Base-by-base conservation (phyloP, 2,113 vertebrate species). In the Glaucomys volans region DNA sequence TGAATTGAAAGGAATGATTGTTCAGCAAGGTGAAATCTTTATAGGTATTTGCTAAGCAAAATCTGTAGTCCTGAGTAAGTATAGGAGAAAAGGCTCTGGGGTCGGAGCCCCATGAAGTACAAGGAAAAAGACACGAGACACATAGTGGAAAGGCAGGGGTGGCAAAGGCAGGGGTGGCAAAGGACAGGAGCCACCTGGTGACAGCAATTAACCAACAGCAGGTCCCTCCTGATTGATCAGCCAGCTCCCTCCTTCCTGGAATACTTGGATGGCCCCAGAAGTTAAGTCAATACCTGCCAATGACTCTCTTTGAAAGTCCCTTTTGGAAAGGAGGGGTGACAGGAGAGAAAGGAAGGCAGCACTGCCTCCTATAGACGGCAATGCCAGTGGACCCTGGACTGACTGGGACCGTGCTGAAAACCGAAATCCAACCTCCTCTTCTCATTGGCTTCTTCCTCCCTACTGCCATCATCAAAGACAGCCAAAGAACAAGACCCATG, bases 1-100 rank as follows among this genome's bases (percentile, higher is more conserved):
- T 40, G 24, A 54, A 94, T 30, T 83, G 17, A 84, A 91, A 57
- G 80, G 47, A 4, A 24, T 2, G 14, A 1, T 40, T 37, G 32
- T 76, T 44, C 69, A 87, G 18, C 75, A 74, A 52, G 62, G 93
- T 28, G 1, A 90, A 95, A 80, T 69, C 57, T 35, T 89, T 54
- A 69, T 50, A 57, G 30, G 75, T 84, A 54, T 77, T 57, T 87
- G 35, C 44, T 80, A 85, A 81, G 50, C 66, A 84, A 93, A 94
- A 90, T 71, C 54, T 35, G 47, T 71, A 24, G 54, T 80, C 28
- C 26, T 67, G 40, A 8, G 7, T 88, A 74, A 94, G 28, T 44
- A 22, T 30, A 52, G 54, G 62, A 69, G 42, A 69, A 44, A 87
- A 40, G 28, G 8, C 75, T 94, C 26, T n/a, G 10, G 72, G 26